A percentile compares a stretch with the other conserved stretches of the same genome.
Conservation (phyloP, 2,113 vertebrate species). For the Ictalurus punctatus region DNA sequence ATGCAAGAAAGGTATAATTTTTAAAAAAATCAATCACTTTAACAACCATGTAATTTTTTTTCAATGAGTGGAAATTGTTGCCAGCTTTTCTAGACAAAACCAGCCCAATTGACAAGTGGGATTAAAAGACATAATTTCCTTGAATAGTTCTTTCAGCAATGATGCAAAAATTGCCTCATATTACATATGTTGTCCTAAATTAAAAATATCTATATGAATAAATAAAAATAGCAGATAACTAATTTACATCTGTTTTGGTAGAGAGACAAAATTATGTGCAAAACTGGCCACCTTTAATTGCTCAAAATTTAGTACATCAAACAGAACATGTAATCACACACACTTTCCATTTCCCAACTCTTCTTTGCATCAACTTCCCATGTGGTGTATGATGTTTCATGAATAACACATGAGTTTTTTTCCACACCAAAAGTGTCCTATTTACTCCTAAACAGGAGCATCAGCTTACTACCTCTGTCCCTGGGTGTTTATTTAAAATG, state of each 20-base stretch:
- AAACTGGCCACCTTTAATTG: not conserved
- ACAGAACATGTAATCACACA: not conserved
- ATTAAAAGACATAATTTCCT: not conserved
- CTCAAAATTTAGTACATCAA: not conserved
- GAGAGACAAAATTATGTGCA: not conserved
- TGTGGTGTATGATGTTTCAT: not conserved
- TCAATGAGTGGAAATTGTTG: not conserved
- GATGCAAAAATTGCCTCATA: not conserved
- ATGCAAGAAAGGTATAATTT: not conserved
- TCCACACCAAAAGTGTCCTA: not conserved
- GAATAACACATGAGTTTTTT: not conserved
- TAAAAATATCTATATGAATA: not conserved
- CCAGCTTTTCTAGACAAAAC: not conserved
- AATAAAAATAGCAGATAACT: not conserved
- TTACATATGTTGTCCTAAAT: not conserved
- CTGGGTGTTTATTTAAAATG: constrained; percentile 7
- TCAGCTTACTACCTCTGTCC: not conserved
- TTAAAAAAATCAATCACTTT: not conserved
- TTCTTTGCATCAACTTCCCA: not conserved
- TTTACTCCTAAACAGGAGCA: not conserved
- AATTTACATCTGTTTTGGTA: not conserved
- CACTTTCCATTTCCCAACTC: not conserved
- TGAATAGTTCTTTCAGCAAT: not conserved
- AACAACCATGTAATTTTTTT: not conserved
- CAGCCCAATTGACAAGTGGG: not conserved